Evolutionary conservation across 2,888 invertebrate genomes (phyloP).

Genomic region (Acheta domesticus): DNA sequence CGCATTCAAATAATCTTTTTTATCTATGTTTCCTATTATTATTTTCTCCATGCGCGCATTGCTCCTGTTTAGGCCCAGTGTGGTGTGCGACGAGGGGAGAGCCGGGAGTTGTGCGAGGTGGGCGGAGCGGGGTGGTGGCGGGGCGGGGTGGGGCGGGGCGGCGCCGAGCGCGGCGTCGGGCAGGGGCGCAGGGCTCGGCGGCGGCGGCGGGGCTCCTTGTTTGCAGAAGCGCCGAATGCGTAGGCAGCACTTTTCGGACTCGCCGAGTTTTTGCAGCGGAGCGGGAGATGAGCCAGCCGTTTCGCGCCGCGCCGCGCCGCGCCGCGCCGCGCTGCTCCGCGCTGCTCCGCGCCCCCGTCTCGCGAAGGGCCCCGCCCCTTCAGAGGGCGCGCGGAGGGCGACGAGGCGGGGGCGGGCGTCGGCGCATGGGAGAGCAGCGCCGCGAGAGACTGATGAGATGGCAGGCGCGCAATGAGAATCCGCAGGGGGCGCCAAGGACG

Average conservation of each 20-base stretch:
- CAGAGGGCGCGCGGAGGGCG: too few species aligned
- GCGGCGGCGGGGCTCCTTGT: not conserved
- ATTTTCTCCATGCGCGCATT: too few species aligned
- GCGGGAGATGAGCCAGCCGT: slow-evolving; percentile 18
- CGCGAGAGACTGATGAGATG: not conserved
- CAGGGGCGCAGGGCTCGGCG: too few species aligned
- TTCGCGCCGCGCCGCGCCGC: not conserved
- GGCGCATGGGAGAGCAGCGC: not conserved
- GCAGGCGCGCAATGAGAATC: not conserved
- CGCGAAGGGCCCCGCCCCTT: too few species aligned
- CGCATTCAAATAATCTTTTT: too few species aligned
- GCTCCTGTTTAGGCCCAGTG: too few species aligned
- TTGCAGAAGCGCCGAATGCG: not conserved
- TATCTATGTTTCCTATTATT: too few species aligned
- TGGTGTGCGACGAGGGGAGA: too few species aligned
- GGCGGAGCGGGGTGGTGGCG: too few species aligned
- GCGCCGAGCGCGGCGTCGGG: too few species aligned
- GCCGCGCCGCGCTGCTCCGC: not conserved
- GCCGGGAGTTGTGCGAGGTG: too few species aligned
- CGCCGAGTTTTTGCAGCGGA: not conserved
- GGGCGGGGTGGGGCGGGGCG: too few species aligned
- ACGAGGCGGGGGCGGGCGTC: not conserved
- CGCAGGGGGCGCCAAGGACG: not conserved
- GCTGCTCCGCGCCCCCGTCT: not conserved
- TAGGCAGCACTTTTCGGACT: slow-evolving; percentile 9